phyloP scores from a whole-genome alignment of 1,140 invertebrate genomes.

The Oedothorax gibbosus region DNA sequence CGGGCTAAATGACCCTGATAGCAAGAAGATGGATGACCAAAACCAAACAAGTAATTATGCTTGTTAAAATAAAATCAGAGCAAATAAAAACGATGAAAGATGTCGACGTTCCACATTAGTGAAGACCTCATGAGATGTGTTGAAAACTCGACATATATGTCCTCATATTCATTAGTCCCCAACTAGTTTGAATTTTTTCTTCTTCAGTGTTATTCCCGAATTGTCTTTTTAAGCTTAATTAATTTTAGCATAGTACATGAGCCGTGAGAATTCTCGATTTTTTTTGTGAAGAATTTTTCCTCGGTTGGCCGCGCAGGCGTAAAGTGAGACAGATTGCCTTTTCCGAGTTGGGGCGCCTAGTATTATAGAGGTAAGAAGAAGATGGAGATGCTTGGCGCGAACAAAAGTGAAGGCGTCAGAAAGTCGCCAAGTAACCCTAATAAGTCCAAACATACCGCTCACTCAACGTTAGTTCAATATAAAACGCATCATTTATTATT shows the following conservation, averaged over 20 bases:
- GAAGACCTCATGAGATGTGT: conserved; percentile 8
- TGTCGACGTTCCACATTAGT: background rate
- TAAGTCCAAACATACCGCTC: no score
- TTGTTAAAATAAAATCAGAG: conserved; percentile 33
- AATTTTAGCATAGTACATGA: conserved; percentile 54
- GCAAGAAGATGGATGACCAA: conserved; percentile 32
- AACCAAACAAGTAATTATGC: conserved; percentile 40
- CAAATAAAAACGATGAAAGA: conserved; percentile 26
- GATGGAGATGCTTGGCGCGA: no score
- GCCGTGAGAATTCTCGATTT: conserved; percentile 37
- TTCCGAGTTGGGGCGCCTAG: conserved; percentile 9
- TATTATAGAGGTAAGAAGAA: no score
- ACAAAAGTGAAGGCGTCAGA: no score
- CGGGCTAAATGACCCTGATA: conserved; percentile 43
- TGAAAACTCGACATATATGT: conserved; percentile 16
- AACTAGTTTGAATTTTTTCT: background rate
- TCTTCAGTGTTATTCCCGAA: background rate
- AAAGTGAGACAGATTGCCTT: conserved; percentile 45
- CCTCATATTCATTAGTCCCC: conserved; percentile 49
- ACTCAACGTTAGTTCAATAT: no score
- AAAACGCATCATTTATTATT: no score
- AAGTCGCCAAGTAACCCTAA: no score
- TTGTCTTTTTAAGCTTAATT: conserved; percentile 51
- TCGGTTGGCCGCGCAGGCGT: conserved; percentile 15
- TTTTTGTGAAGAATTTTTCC: background rate